phyloP scores from a whole-genome alignment of 2,888 invertebrate genomes.

The Lasioglossum zephyrum region DNA sequence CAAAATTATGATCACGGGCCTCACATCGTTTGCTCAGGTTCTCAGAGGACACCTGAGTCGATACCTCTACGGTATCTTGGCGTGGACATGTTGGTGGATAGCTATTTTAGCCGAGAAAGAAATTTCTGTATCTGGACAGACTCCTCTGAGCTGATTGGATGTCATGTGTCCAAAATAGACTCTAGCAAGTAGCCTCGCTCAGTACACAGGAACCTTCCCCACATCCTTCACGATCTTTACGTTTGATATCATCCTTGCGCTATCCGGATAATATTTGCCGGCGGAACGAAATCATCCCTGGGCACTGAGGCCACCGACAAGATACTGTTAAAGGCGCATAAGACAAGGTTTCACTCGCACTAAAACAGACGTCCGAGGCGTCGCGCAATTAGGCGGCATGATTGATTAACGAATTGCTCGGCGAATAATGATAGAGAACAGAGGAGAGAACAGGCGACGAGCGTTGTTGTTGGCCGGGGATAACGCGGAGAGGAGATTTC shows the following conservation, averaged over 20 bases:
- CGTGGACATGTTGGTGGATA: background rate
- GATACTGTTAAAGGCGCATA: background rate
- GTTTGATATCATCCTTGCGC: too few relatives aligned
- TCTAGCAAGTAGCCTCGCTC: background rate
- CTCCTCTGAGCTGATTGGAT: background rate
- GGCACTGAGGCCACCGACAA: too few relatives aligned
- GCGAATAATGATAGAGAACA: constrained; percentile 68
- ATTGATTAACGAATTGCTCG: constrained; percentile 72
- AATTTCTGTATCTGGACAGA: background rate
- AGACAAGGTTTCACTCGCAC: constrained; percentile 45
- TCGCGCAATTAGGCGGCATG: constrained; percentile 66
- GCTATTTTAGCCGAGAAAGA: background rate
- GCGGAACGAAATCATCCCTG: too few relatives aligned
- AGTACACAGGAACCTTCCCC: background rate
- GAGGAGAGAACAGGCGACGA: background rate
- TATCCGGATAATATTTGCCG: too few relatives aligned
- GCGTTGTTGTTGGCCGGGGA: constrained; percentile 21
- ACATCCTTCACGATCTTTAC: background rate
- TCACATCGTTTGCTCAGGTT: background rate
- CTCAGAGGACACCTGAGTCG: background rate
- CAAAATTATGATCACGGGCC: background rate
- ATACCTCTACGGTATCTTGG: background rate
- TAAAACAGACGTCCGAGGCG: constrained; percentile 45
- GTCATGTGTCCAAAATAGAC: background rate
- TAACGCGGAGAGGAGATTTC: constrained; percentile 37